Percentiles rank a stretch among this genome's conserved stretches.
phyloP scores from a whole-genome alignment of 2,888 invertebrate genomes.

The Diaprepes abbreviatus region DNA sequence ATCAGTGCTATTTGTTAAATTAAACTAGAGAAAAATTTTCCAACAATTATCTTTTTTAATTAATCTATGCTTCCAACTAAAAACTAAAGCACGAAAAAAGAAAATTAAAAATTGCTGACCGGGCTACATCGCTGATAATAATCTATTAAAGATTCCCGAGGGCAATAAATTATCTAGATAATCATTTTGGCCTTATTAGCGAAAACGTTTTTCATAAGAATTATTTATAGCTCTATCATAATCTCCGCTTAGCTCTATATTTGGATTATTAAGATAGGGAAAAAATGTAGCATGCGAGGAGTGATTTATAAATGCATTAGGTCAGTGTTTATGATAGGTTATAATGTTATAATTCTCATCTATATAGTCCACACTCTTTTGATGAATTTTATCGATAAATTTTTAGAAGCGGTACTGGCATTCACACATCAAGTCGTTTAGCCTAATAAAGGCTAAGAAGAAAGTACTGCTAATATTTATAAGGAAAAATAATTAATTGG shows the following conservation, averaged over 20 bases:
- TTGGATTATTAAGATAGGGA: conserved; percentile 40
- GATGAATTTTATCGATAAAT: too few relatives aligned
- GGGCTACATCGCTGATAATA: conserved; percentile 31
- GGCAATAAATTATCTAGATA: conserved; percentile 44
- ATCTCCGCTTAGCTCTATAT: conserved; percentile 33
- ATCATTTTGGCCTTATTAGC: conserved; percentile 46
- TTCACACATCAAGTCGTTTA: too few relatives aligned
- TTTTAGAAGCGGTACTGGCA: too few relatives aligned
- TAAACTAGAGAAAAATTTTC: too few relatives aligned
- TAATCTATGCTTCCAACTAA: conserved; percentile 14
- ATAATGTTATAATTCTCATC: background rate
- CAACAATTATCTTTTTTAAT: conserved; percentile 15
- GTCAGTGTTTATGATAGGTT: background rate
- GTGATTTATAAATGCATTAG: background rate
- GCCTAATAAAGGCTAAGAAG: too few relatives aligned
- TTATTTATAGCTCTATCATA: conserved; percentile 43
- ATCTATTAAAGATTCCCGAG: conserved; percentile 42
- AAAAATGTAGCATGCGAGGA: background rate
- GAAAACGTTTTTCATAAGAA: conserved; percentile 36
- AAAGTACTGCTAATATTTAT: too few relatives aligned
- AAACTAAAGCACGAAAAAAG: conserved; percentile 16
- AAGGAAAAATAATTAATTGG: too few relatives aligned
- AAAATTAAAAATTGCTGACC: conserved; percentile 34
- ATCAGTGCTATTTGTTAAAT: too few relatives aligned
- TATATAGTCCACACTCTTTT: too few relatives aligned